Conservation (phyloP, 1,140 invertebrate species). For the Augochlora pura region DNA sequence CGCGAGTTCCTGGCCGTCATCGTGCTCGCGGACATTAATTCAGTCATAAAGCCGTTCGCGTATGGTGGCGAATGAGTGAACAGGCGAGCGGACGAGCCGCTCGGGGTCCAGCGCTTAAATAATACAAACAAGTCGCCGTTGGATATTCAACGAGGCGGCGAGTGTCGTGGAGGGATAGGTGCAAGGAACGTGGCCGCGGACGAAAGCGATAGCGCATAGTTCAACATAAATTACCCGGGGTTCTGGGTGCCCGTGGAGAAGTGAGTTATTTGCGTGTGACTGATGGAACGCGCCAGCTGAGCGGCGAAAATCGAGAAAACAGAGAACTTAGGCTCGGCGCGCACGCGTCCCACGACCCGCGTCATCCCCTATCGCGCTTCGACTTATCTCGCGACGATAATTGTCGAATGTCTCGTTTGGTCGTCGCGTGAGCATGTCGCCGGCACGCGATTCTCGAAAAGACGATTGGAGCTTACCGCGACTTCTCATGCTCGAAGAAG, state of each 20-base stretch:
- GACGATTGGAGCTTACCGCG: constrained; percentile 6
- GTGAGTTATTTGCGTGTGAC: constrained; percentile 80
- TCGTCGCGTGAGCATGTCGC: neutral
- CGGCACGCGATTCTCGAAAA: constrained; percentile 16
- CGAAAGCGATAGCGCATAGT: constrained; percentile 53
- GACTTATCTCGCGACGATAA: constrained; percentile 41
- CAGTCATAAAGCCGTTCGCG: constrained; percentile 18
- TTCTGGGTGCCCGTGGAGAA: constrained; percentile 66
- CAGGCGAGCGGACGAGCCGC: neutral
- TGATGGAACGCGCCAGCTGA: constrained; percentile 80
- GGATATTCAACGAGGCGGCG: neutral
- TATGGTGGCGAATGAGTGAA: no score
- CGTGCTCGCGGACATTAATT: constrained; percentile 6
- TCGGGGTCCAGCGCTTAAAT: constrained; percentile 12
- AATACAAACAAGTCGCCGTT: constrained; percentile 24
- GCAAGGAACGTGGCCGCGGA: constrained; percentile 27
- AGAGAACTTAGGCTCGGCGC: constrained; percentile 69
- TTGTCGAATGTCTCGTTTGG: constrained; percentile 30
- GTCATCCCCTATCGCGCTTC: neutral
- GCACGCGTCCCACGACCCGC: constrained; percentile 28
- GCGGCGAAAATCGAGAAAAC: constrained; percentile 59
- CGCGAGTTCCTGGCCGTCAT: neutral
- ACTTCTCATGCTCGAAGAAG: neutral
- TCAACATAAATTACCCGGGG: constrained; percentile 76
- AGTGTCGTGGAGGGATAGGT: constrained; percentile 5